Percentiles rank a stretch among this genome's conserved stretches.
Evolutionary conservation across 92 coral and sea anemone genomes (phyloP).

Genomic region (Ricordea florida): DNA sequence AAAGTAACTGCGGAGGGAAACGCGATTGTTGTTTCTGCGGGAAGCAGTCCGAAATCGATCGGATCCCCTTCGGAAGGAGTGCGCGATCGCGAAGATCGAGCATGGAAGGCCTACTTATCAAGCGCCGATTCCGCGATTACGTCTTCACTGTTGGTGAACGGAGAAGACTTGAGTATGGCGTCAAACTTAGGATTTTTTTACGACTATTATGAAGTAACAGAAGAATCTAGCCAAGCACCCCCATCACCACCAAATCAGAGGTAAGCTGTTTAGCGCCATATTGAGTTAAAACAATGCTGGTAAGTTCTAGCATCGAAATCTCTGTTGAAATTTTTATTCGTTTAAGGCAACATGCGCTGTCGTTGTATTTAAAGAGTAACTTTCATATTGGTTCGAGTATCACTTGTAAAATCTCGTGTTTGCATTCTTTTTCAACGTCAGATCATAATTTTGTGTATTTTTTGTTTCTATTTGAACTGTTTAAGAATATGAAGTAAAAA

Average conservation of each 20-base stretch:
- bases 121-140: constrained; percentile 88
- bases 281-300: neutral
- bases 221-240: constrained; percentile 89
- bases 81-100: constrained; percentile 83
- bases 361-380: too few relatives aligned
- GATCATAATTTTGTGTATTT: too few relatives aligned
- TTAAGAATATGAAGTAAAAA: too few relatives aligned
- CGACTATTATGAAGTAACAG: constrained; percentile 94
- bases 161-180: constrained; percentile 95
- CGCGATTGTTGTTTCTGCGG: constrained; percentile 70
- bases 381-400: too few relatives aligned
- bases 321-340: too few relatives aligned
- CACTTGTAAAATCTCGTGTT: too few relatives aligned
- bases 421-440: too few relatives aligned
- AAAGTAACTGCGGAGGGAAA: constrained; percentile 69
- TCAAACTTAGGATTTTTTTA: constrained; percentile 92
- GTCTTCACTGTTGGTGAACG: constrained; percentile 89
- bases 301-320: neutral
- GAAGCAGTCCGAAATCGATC: constrained; percentile 49
- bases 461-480: too few relatives aligned
- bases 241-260: constrained; percentile 87
- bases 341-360: too few relatives aligned
- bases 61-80: constrained; percentile 52
- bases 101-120: constrained; percentile 95
- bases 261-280: constrained; percentile 57